Evolutionary conservation across 2,888 invertebrate genomes (phyloP).

Genomic region (Trimorus sp.): DNA sequence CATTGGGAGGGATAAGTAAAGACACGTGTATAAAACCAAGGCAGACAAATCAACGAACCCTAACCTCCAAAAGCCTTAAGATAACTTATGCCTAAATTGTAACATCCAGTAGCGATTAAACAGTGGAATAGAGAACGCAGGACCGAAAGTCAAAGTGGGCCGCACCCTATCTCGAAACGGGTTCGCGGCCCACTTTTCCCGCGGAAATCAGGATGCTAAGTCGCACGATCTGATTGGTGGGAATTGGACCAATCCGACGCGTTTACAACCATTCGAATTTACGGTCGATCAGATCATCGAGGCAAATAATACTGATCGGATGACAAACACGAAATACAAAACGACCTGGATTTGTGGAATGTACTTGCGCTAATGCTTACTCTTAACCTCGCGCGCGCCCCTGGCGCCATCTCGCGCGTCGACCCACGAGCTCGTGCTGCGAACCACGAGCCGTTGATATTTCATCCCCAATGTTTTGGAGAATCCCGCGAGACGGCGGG

Average conservation of each 20-base stretch:
- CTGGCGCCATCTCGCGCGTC: constrained; percentile 31
- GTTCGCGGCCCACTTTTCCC: no score
- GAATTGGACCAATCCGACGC: constrained; percentile 12
- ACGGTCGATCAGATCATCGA: constrained; percentile 66
- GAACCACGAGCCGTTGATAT: no score
- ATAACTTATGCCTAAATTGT: constrained; percentile 52
- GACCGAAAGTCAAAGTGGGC: background rate
- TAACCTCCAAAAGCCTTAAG: constrained; percentile 41
- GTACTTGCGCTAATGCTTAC: constrained; percentile 55
- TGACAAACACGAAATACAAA: constrained; percentile 49
- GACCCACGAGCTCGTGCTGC: no score
- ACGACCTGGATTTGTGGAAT: constrained; percentile 51
- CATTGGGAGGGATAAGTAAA: constrained; percentile 69
- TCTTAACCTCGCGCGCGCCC: constrained; percentile 42
- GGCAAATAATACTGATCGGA: constrained; percentile 68
- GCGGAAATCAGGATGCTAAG: constrained; percentile 46
- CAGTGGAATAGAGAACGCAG: constrained; percentile 1
- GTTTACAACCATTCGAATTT: constrained; percentile 52
- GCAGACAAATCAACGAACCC: constrained; percentile 26
- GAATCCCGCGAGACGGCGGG: no score
- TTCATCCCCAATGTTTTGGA: no score
- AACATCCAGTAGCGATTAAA: constrained; percentile 42
- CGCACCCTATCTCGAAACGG: no score
- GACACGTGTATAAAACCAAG: constrained; percentile 67
- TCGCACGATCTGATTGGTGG: constrained; percentile 15